Evolutionary conservation across 2,888 invertebrate genomes (phyloP), one percentile per base, ranked within the genome.

Genomic region (Creontiades dilutus): DNA sequence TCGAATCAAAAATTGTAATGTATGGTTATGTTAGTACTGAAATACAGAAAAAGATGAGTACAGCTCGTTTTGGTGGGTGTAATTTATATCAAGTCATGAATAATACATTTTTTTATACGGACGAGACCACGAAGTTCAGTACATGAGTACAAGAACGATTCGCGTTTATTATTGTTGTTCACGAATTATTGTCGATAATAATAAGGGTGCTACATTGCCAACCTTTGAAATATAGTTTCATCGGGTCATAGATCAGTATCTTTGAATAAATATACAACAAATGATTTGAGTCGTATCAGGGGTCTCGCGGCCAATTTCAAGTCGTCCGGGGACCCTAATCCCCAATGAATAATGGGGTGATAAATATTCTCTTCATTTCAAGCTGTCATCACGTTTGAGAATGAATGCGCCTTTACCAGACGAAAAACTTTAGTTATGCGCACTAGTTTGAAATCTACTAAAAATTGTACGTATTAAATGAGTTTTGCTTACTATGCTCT

Each of bases 381-480:
- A 23, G 52, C 82, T 82, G 82, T 82, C 82, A 52, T 48, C 82
- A 52, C 82, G n/a, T 82, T 23, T 19, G 23, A 23, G 27, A 19
- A 9, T 27, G 23, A 27, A 19, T 23, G 68, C 68, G 27, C 23
- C 68, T 19, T 12, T 9, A 68, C 16, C 37, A 37, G 37, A 37
- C 37, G 7, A 37, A 7, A 37, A 37, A 37, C 2, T 37, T 37
- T 37, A 37, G 37, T 37, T 4, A 37, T 37, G 37, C 7, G 7
- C 37, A 4, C 37, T 37, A 37, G 2, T 7, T 37, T 37, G 7
- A 7, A n/a, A n/a, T n/a, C n/a, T n/a, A n/a, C n/a, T n/a, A n/a
- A n/a, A n/a, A n/a, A n/a, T n/a, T n/a, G n/a, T n/a, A n/a, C n/a
- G n/a, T n/a, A n/a, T n/a, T n/a, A n/a, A n/a, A n/a, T n/a, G n/a